Conservation (phyloP, 2,888 invertebrate species). For the Drosophila nr. perissopoda region DNA sequence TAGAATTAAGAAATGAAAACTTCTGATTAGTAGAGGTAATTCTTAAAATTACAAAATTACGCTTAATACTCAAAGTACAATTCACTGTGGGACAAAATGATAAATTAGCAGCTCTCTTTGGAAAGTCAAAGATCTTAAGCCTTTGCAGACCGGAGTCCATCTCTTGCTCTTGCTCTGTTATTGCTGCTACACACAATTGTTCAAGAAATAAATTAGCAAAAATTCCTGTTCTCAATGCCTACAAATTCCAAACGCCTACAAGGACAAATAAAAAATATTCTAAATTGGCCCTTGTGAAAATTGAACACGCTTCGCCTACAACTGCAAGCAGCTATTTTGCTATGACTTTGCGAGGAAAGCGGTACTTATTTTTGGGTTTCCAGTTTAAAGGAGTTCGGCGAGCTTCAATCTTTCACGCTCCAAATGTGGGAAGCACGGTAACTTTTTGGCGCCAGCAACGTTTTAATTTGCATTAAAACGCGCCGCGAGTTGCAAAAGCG, state of each 20-base stretch:
- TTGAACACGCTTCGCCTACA: constrained; percentile 7
- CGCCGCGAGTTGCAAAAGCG: constrained; percentile 46
- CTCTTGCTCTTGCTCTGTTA: no score
- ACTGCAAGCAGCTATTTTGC: constrained; percentile 36
- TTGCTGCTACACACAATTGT: no score
- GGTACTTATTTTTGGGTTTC: background rate
- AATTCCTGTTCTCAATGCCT: background rate
- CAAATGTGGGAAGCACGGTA: constrained; percentile 42
- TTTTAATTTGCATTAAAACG: constrained; percentile 78
- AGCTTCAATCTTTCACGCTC: constrained; percentile 63
- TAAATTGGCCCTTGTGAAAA: constrained; percentile 20
- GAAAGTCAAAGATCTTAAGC: background rate
- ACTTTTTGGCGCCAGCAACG: constrained; percentile 67
- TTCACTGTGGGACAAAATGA: background rate
- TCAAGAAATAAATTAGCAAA: background rate
- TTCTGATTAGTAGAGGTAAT: background rate
- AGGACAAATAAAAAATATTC: constrained; percentile 17
- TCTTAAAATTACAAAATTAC: no score
- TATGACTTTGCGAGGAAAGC: constrained; percentile 32
- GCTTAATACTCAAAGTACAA: no score
- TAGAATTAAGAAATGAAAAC: background rate
- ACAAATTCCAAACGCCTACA: background rate
- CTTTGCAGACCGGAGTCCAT: no score
- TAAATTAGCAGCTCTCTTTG: background rate
- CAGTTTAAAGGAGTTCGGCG: constrained; percentile 2